These are phyloP conservation scores for Acanthococcus lagerstroemiae DNA, from an alignment of 2,888 invertebrate genomes.

Conservation along the genomic window DNA sequence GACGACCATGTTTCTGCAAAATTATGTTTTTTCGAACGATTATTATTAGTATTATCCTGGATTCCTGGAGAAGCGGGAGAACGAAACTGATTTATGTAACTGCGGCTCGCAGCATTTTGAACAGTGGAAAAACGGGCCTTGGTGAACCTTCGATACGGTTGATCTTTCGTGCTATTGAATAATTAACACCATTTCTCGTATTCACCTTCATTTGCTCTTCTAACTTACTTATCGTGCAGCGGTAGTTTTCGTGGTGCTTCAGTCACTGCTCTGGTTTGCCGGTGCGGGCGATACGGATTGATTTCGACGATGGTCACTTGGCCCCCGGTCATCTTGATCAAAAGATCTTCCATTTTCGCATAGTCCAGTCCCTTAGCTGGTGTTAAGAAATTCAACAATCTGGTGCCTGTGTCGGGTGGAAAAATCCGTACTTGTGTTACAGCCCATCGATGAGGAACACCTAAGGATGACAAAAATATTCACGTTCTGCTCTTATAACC, in stretches of 20 bases:
- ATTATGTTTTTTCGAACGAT: too few species aligned
- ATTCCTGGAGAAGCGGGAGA: too few species aligned
- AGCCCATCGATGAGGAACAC: slow-evolving; percentile 64
- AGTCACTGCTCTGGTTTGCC: slow-evolving; percentile 4
- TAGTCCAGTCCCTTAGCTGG: slow-evolving; percentile 66
- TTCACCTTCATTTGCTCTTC: background rate
- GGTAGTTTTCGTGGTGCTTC: background rate
- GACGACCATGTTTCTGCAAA: slow-evolving; percentile 58
- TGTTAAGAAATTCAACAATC: slow-evolving; percentile 71
- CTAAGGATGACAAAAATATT: too few species aligned
- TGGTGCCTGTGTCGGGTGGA: slow-evolving; percentile 63
- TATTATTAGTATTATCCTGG: too few species aligned
- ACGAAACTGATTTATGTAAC: too few species aligned
- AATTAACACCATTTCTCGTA: too few species aligned
- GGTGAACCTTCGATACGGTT: too few species aligned
- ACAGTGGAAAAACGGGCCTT: too few species aligned
- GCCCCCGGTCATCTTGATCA: slow-evolving; percentile 68
- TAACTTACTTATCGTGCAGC: background rate
- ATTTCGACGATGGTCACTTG: slow-evolving; percentile 65
- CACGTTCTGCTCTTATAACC: background rate
- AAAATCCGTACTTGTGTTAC: slow-evolving; percentile 65
- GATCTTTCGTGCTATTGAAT: too few species aligned
- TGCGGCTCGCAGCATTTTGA: too few species aligned
- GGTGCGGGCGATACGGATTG: slow-evolving; percentile 46
- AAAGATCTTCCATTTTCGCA: slow-evolving; percentile 59